Evolutionary conservation across 1,140 invertebrate genomes (phyloP).

Genomic region (Bombus vancouverensis): DNA sequence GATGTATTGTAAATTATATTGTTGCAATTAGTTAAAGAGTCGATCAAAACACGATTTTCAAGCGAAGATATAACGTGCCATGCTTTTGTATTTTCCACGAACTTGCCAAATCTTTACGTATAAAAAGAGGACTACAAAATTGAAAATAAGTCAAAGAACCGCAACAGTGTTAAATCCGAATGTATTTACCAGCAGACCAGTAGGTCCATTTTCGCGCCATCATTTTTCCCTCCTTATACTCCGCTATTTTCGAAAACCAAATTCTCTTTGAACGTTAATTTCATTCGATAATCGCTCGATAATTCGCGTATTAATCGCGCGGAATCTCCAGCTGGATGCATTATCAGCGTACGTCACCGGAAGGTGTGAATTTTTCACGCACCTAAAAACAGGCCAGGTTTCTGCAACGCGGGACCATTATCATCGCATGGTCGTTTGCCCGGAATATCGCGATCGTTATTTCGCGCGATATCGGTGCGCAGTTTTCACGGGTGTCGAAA

Average conservation of each 20-base stretch:
- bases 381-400: not conserved
- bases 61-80: too few species aligned
- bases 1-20: not conserved
- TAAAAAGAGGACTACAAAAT: too few species aligned
- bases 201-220: too few species aligned
- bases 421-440: not conserved
- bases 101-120: too few species aligned
- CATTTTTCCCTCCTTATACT: too few species aligned
- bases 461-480: not conserved
- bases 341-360: not conserved
- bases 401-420: not conserved
- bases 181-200: too few species aligned
- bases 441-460: conserved; percentile 23
- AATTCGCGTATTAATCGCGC: not conserved
- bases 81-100: too few species aligned
- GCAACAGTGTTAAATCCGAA: too few species aligned
- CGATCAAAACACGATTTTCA: too few species aligned
- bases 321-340: not conserved
- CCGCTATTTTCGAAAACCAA: not conserved
- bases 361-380: not conserved
- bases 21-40: not conserved
- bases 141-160: too few species aligned
- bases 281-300: not conserved
- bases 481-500: not conserved
- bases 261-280: not conserved